Base-by-base conservation (phyloP, 35 echinoderm and acorn worm genomes). In the Apostichopus parvimensis region DNA sequence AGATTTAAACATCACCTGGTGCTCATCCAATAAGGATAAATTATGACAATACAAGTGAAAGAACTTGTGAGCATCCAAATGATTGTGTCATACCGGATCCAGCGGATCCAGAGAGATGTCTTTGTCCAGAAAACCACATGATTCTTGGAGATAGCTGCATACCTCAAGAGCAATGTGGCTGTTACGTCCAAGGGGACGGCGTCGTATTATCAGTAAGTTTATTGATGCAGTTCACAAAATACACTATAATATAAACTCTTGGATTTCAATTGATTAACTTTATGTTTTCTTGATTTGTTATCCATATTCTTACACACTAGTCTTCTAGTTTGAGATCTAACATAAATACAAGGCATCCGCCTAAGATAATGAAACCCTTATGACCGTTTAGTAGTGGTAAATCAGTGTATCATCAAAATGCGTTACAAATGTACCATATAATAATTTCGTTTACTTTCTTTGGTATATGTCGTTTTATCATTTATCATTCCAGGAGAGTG, bases 31-130 rank as follows among this genome's bases (percentile, higher is more conserved):
- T 5, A 60, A 60, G 11, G 11, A 60, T 9, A 25, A 25, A 60
- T 60, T 60, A 3, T 9, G 11, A 60, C 4, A 12, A 60, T 12
- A 60, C 58, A n/a, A 60, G 81, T 18, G 54, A 84, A 17, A 84
- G 81, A 84, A 84, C 54, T 54, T 84, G 81, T 59, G 55, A 21
- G 5, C 23, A 84, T 60, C 81, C 81, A 5, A 59, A 84, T 58
- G 17, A 4, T 6, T 84, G 81, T 15, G 58, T 84, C 25, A 18
- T 1, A 15, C 8, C 54, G 12, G 45, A 58, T 58, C 58, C 54
- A 53, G 8, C 7, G 14, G 81, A 20, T n/a, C 9, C 5, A 22
- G 55, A 84, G 58, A 58, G 54, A 57, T 84, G 81, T 59, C 54
- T 84, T 55, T 84, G 81, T 59, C 81, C 11, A 6, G 81, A 59